A percentile compares a stretch with the other conserved stretches of the same genome.
Evolutionary conservation across 2,888 invertebrate species (phyloP).

Genomic region (Ametastegia equiseti): DNA sequence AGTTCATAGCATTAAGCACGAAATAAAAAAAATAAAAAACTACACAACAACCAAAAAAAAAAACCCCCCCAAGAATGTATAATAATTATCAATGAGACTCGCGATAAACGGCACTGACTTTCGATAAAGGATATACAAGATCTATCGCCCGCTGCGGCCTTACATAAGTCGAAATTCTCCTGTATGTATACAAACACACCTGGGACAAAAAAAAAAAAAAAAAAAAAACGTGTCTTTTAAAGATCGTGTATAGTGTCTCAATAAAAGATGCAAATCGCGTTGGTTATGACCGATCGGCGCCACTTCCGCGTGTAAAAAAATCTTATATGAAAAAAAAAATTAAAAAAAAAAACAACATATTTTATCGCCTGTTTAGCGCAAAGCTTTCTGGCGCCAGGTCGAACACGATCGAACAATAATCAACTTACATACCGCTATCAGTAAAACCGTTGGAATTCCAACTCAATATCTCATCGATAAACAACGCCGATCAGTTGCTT

Average conservation of each 20-base stretch:
- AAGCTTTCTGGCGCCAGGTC: conserved; percentile 26
- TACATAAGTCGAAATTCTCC: neutral
- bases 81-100: conserved; percentile 4
- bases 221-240: too few species aligned
- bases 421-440: conserved; percentile 1
- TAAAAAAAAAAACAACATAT: neutral
- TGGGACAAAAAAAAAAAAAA: too few species aligned
- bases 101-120: conserved; percentile 20
- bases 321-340: neutral
- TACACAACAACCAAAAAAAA: neutral
- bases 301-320: neutral
- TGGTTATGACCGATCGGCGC: neutral
- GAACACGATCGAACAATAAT: conserved; percentile 4
- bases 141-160: neutral
- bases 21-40: neutral
- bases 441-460: conserved; percentile 28
- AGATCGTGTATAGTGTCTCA: neutral
- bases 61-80: neutral
- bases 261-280: neutral
- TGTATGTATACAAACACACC: too few species aligned
- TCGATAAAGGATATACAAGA: neutral
- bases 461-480: conserved; percentile 17
- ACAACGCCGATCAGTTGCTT: neutral
- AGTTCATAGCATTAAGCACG: neutral
- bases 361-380: neutral